These are phyloP conservation scores for Anarsia innoxiella DNA, from an alignment of 2,888 invertebrate species.

Conservation along the genomic window DNA sequence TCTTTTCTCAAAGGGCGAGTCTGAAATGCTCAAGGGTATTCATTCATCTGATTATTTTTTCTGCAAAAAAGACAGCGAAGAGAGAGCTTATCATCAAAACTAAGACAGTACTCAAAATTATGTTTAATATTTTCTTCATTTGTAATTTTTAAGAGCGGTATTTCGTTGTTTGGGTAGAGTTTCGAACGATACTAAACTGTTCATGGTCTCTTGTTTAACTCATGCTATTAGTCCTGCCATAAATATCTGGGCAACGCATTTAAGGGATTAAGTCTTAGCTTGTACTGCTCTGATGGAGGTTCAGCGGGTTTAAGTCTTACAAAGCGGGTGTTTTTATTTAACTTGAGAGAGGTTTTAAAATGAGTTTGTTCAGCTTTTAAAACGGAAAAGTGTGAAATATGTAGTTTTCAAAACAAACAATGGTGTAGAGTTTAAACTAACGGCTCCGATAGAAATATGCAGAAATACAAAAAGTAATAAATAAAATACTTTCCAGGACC, in stretches of 20 bases:
- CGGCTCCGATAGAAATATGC: no score
- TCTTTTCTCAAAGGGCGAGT: slow-evolving; percentile 55
- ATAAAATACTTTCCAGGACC: no score
- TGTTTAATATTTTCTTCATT: not conserved
- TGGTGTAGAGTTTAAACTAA: no score
- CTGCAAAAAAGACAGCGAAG: slow-evolving; percentile 40
- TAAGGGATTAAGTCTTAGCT: slow-evolving; percentile 65
- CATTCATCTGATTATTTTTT: slow-evolving; percentile 59
- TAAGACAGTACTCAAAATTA: slow-evolving; percentile 25
- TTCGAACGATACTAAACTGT: not conserved
- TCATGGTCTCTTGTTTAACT: slow-evolving; percentile 47
- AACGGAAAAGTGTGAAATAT: no score
- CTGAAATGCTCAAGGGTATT: slow-evolving; percentile 55
- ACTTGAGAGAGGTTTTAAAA: not conserved
- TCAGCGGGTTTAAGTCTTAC: slow-evolving; percentile 24
- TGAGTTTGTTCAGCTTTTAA: no score
- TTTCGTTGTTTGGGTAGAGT: not conserved
- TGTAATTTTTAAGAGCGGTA: not conserved
- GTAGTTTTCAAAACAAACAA: no score
- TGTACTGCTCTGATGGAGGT: slow-evolving; percentile 63
- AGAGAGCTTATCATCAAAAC: slow-evolving; percentile 49
- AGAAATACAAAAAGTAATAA: no score
- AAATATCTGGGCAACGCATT: slow-evolving; percentile 68
- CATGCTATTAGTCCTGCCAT: slow-evolving; percentile 63
- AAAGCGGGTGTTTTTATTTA: not conserved